phyloP scores from a whole-genome alignment of 2,888 invertebrate genomes.

The Cinara cedri region DNA sequence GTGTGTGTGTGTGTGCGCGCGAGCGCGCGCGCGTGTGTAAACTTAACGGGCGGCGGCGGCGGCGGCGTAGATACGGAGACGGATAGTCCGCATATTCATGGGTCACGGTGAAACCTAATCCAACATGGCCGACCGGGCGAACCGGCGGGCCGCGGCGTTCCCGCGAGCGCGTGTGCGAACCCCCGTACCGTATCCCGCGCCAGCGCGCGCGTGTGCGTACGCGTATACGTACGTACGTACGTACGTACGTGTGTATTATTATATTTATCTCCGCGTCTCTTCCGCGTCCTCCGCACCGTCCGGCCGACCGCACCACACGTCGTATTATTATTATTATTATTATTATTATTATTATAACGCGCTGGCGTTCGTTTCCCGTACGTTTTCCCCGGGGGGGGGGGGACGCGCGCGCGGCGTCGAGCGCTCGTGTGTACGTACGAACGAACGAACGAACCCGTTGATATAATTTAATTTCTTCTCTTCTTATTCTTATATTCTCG shows the following conservation, averaged over 20 bases:
- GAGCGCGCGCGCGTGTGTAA: no score
- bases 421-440: slow-evolving; percentile 12
- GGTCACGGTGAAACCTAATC: slow-evolving; percentile 51
- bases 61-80: background rate
- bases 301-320: slow-evolving; percentile 26
- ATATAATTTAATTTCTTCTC: slow-evolving; percentile 56
- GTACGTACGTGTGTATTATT: no score
- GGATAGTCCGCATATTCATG: slow-evolving; percentile 38
- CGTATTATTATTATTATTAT: slow-evolving; percentile 15
- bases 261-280: slow-evolving; percentile 15
- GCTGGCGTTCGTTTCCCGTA: slow-evolving; percentile 45
- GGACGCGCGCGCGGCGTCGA: background rate
- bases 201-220: background rate
- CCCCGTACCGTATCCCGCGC: no score
- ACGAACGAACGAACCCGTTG: slow-evolving; percentile 41
- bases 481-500: background rate
- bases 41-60: slow-evolving; percentile 30
- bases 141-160: no score
- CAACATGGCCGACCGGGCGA: slow-evolving; percentile 49
- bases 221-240: background rate
- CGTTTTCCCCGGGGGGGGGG: slow-evolving; percentile 34
- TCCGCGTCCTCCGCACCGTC: background rate
- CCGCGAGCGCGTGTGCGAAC: background rate
- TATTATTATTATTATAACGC: slow-evolving; percentile 53
- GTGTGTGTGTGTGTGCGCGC: no score